phyloP scores from a whole-genome alignment of 2,888 invertebrate species.

The Scrobipalpa atriplicella region DNA sequence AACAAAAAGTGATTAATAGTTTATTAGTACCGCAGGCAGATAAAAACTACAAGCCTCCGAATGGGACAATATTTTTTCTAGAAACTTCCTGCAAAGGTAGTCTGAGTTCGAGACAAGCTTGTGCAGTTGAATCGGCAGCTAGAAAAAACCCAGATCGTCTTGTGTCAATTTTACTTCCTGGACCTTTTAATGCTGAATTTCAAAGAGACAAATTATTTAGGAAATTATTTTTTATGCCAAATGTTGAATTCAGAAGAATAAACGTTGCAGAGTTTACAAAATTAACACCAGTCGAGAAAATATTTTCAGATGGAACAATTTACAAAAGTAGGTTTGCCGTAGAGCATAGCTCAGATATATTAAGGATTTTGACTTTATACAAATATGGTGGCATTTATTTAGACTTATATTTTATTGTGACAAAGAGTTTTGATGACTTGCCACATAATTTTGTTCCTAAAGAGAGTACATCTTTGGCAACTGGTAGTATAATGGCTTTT shows the following conservation, averaged over 20 bases:
- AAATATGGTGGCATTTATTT: slow-evolving; percentile 9
- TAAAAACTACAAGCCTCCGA: too few relatives aligned
- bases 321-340: background rate
- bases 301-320: background rate
- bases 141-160: slow-evolving; percentile 78
- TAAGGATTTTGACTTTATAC: background rate
- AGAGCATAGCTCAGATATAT: background rate
- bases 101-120: slow-evolving; percentile 81
- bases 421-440: background rate
- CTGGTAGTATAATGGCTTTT: background rate
- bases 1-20: too few relatives aligned
- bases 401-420: background rate
- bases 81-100: slow-evolving; percentile 83
- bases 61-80: slow-evolving; percentile 75
- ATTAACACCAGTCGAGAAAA: background rate
- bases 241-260: slow-evolving; percentile 3
- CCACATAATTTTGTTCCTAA: background rate
- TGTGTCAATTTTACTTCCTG: slow-evolving; percentile 67
- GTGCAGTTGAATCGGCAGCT: slow-evolving; percentile 85
- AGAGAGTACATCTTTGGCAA: background rate
- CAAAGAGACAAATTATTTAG: background rate
- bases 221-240: background rate
- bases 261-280: background rate
- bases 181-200: background rate
- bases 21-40: too few relatives aligned